Base-by-base conservation (phyloP, 1,140 invertebrate genomes). In the Trissolcus basalis region DNA sequence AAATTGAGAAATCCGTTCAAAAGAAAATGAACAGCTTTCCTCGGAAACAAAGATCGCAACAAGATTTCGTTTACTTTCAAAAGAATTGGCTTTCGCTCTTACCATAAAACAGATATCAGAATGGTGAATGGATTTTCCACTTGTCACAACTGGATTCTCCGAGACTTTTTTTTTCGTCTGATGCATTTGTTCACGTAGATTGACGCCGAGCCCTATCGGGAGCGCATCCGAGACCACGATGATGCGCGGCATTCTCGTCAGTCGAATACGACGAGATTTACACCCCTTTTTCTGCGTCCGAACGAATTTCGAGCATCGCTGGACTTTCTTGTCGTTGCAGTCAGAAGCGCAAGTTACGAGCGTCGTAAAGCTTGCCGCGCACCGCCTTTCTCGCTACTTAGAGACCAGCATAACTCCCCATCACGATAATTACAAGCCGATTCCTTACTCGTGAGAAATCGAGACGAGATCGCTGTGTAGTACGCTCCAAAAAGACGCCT, bases 361-460 rank as follows among this genome's bases (percentile, higher is more conserved):
- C 50, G 35, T 61, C 58, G 68, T 71, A 63, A 70, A 70, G 56
- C 44, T n/a, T 44, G 19, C 19, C 15, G 41, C 50, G 39, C 35
- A 32, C 15, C 11, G 61, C 44, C 51, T 65, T 65, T 60, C 59
- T 53, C 61, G 51, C 49, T 60, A 58, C 68, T 61, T 58, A 68
- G 47, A 11, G 35, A 35, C 12, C 53, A 63, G 56, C 58, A 71
- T 61, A 71, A 61, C 68, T 69, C 56, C 47, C 6, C 35, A 27
- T 27, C 15, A 69, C 51, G 53, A 72, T 64, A 72, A 72, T 72
- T 72, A 64, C 59, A 39, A 72, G 41, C 47, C 60, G 13, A 64
- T 69, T 60, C 49, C 32, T 59, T 54, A 13, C 45, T 69, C 65
- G 67, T 70, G 67, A 70, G 67, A 27, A 70, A 70, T 70, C 56